Evolutionary conservation across 2,797 vertebrate genomes (phyloP).

Genomic region (Enteromius thamalakanensis): DNA sequence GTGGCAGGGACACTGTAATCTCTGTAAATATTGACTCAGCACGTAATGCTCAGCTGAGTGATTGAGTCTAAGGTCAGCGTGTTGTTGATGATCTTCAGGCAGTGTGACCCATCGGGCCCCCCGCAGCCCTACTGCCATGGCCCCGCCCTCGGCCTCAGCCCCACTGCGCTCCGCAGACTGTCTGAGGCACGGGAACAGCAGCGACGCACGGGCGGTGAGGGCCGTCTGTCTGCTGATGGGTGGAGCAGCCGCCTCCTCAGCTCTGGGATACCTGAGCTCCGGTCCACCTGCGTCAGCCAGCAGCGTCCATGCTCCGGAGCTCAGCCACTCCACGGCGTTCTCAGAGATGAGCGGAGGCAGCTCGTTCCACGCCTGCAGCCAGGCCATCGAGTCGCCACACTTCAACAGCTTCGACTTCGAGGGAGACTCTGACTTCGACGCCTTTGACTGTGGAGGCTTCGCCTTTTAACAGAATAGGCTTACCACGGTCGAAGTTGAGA

Average conservation of each 20-base stretch:
- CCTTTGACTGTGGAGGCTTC: slow-evolving; percentile 84
- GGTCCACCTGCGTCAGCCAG: slow-evolving; percentile 69
- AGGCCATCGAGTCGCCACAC: slow-evolving; percentile 75
- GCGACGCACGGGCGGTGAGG: slow-evolving; percentile 77
- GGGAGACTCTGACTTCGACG: slow-evolving; percentile 82
- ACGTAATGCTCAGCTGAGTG: not conserved
- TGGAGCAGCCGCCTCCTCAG: slow-evolving; percentile 80
- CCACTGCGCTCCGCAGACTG: slow-evolving; percentile 76
- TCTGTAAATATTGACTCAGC: not conserved
- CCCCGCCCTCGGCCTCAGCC: slow-evolving; percentile 51
- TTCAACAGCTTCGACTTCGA: slow-evolving; percentile 85
- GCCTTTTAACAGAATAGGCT: slow-evolving; percentile 71
- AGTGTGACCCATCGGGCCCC: slow-evolving; percentile 56
- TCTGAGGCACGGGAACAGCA: slow-evolving; percentile 84
- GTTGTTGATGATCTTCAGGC: slow-evolving; percentile 57
- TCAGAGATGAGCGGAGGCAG: slow-evolving; percentile 67
- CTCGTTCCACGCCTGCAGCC: slow-evolving; percentile 74
- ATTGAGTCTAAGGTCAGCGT: not conserved
- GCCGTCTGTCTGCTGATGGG: slow-evolving; percentile 85
- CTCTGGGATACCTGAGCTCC: slow-evolving; percentile 81
- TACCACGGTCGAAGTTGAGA: not conserved
- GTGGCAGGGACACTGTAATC: not conserved
- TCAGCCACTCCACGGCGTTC: slow-evolving; percentile 66
- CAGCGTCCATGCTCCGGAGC: slow-evolving; percentile 63
- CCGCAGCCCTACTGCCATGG: slow-evolving; percentile 55